A percentile compares a stretch with the other conserved stretches of the same genome.
Evolutionary conservation across 2,113 vertebrate genomes (phyloP).

Genomic region (Hipposideros armiger): DNA sequence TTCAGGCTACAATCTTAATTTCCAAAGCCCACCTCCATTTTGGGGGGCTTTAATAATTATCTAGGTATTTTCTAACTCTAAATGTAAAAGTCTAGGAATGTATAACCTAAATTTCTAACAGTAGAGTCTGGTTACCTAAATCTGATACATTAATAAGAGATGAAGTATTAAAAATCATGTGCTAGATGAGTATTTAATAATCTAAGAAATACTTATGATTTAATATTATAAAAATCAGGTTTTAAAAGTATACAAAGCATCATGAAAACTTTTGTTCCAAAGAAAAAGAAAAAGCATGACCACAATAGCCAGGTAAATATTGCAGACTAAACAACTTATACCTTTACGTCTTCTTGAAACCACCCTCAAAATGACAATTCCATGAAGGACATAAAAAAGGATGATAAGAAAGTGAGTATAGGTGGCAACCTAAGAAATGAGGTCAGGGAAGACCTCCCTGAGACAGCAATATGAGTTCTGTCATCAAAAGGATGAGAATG

Average conservation of each 20-base stretch:
- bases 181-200: constrained; percentile 27
- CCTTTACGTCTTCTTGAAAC: constrained; percentile 32
- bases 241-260: neutral
- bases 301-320: neutral
- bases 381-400: constrained; percentile 21
- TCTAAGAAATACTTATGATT: neutral
- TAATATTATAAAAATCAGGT: neutral
- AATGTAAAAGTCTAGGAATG: neutral
- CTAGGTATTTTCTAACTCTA: neutral
- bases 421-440: neutral
- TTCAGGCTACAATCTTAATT: constrained; percentile 39
- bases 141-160: neutral
- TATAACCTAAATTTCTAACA: constrained; percentile 45
- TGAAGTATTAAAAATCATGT: constrained; percentile 37
- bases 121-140: constrained; percentile 12
- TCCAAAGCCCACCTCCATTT: constrained; percentile 2
- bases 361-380: neutral
- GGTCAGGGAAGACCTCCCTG: neutral
- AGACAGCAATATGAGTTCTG: neutral
- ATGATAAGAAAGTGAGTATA: neutral
- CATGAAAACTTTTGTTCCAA: neutral
- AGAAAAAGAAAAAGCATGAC: neutral
- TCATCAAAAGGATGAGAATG: neutral
- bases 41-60: constrained; percentile 11
- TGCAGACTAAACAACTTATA: neutral